Base-by-base conservation (phyloP, 1,140 invertebrate genomes). In the Orussus abietinus region DNA sequence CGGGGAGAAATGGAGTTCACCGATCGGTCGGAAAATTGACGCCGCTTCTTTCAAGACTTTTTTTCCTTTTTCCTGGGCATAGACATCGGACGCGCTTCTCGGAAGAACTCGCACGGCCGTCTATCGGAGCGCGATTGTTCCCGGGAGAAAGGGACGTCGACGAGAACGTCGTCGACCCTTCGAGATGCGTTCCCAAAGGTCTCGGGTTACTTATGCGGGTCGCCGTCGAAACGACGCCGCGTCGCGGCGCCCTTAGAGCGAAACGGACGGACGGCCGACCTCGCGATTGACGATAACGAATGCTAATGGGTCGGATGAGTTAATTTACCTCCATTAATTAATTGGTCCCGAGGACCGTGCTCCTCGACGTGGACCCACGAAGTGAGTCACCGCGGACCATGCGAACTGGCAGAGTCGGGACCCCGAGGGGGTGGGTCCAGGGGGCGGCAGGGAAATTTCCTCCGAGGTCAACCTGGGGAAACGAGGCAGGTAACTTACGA, bases 251-350 rank as follows among this genome's bases (percentile, higher is more conserved):
- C 5, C 5, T 29, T 42, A 30, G 30, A 32, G 12, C 13, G 17
- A 45, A 29, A 30, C 29, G 41, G 44, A 53, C 49, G 55, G 44
- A 28, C 42, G 47, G 45, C 21, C 48, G 53, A 54, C 48, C 47
- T 35, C 47, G 53, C 64, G 64, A 66, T 66, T 64, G 55, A 65
- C 57, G 49, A 65, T 62, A 66, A 66, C 61, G 64, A 66, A 65
- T 63, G 57, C 55, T 65, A 66, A 66, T 66, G 54, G 57, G 55
- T 57, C 54, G 62, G 61, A 65, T 59, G 59, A 64, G 62, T 63
- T 64, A 65, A 66, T 66, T 62, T 57, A 56, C 51, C 57, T 63
- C 59, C 6, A 20, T 36, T 62, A 63, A 63, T 65, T 59, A 62
- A 65, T 65, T 17, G 34, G 34, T n/a, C 34, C 18, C 11, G 17